phyloP scores from a whole-genome alignment of 2,888 invertebrate species.

The Hypomecis punctinalis region DNA sequence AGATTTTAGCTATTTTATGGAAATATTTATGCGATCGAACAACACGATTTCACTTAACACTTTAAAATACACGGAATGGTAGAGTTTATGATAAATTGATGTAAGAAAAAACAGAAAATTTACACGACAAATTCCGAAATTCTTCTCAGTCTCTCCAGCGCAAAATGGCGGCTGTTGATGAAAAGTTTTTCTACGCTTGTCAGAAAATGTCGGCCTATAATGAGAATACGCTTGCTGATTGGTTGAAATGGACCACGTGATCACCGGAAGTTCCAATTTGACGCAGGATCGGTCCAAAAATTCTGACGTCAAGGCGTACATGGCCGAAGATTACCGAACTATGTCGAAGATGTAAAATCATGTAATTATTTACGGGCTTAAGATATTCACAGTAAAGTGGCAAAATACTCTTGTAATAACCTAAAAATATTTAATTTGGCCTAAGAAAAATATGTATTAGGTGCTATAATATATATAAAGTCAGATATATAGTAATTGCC shows the following conservation, averaged over 20 bases:
- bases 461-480: slow-evolving; percentile 24
- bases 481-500: not conserved
- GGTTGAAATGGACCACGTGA: slow-evolving; percentile 79
- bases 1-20: slow-evolving; percentile 81
- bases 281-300: slow-evolving; percentile 76
- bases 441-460: slow-evolving; percentile 34
- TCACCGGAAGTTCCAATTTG: slow-evolving; percentile 78
- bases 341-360: slow-evolving; percentile 59
- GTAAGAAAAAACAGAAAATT: slow-evolving; percentile 87
- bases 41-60: slow-evolving; percentile 84
- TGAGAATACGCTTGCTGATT: slow-evolving; percentile 73
- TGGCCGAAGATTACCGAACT: slow-evolving; percentile 67
- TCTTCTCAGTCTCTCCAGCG: slow-evolving; percentile 91
- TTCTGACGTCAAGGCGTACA: slow-evolving; percentile 79
- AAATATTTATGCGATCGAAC: slow-evolving; percentile 77
- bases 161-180: slow-evolving; percentile 98
- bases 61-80: slow-evolving; percentile 86
- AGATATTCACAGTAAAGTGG: not conserved
- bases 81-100: slow-evolving; percentile 84
- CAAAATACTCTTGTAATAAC: not conserved
- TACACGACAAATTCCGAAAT: slow-evolving; percentile 90
- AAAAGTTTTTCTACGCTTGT: slow-evolving; percentile 98
- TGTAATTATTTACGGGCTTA: slow-evolving; percentile 39
- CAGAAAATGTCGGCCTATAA: slow-evolving; percentile 89
- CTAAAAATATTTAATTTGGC: not conserved